These are phyloP conservation scores for Cyclura pinguis DNA, from an alignment of 2,797 vertebrate species.

Conservation along the genomic window DNA sequence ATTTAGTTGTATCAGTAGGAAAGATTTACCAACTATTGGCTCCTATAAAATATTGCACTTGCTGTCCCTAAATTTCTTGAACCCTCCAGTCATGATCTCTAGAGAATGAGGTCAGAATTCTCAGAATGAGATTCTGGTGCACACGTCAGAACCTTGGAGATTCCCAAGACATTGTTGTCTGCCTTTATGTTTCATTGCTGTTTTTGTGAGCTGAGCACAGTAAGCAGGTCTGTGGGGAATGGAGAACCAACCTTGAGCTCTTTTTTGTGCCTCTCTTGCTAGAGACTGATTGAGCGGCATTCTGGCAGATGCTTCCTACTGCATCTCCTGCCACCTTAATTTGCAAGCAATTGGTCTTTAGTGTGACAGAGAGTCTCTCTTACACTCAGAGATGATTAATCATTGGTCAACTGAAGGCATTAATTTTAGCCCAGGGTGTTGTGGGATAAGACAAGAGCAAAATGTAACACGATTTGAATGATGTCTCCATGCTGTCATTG, in stretches of 20 bases:
- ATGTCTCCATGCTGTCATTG: neutral
- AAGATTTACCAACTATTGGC: neutral
- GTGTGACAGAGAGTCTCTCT: conserved; percentile 25
- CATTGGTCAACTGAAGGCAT: conserved; percentile 7
- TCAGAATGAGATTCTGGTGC: neutral
- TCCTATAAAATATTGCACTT: neutral
- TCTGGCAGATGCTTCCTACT: neutral
- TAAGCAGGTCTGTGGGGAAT: neutral
- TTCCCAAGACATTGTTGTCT: neutral
- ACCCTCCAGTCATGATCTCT: neutral
- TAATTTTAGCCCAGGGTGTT: neutral
- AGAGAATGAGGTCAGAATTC: too few species aligned
- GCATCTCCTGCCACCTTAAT: conserved; percentile 35
- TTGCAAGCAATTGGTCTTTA: conserved; percentile 19
- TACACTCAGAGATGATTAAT: conserved; percentile 1
- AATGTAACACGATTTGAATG: neutral
- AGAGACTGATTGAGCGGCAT: conserved; percentile 24
- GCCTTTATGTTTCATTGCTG: neutral
- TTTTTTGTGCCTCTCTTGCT: neutral
- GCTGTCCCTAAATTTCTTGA: neutral
- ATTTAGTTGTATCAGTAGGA: neutral
- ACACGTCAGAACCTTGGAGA: too few species aligned
- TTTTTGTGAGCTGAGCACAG: neutral
- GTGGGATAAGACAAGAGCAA: neutral
- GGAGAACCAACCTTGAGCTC: neutral